Base-by-base conservation (phyloP, 2,888 invertebrate species). In the Hirtodrosophila confusa region DNA sequence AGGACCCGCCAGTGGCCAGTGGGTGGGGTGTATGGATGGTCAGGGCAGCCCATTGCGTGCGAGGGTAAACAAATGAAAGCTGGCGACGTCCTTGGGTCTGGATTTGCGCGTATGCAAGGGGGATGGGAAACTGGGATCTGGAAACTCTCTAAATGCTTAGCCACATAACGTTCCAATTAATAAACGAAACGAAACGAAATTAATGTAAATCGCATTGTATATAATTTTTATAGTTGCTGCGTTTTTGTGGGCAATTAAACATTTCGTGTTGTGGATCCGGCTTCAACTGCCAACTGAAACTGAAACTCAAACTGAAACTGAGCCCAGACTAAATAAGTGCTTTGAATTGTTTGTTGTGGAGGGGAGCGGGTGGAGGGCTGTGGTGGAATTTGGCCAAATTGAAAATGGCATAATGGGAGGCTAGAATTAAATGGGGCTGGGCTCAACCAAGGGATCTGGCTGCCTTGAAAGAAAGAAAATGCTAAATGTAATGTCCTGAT, bases 161-260 rank as follows among this genome's bases (percentile, higher is more conserved):
- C 72, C 84, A 73, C 84, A 83, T 68, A 80, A 84, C 68, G 80
- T 69, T 71, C 69, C 75, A 80, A 80, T 85, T 80, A 85, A 80
- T 78, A 80, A 84, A 77, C 65, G 70, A 65, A 63, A 74, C 65
- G 62, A 76, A 78, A 70, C 24, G 54, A 80, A 80, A 78, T 85
- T 75, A 82, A 85, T 80, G 80, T 85, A 80, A 80, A 85, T 80
- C 78, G 82, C 69, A 68, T 69, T 73, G 68, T 78, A 48, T 74
- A 86, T 74, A 83, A 79, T 79, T 86, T 82, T 79, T 79, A 86
- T 83, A 77, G 83, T 68, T 71, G 60, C 83, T 83, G 83, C 83
- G 86, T 79, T 82, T 86, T 82, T 82, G 79, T 82, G 75, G 78
- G 79, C 79, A 85, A 85, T 85, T 85, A 80, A 80, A 85, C 80